Conservation (phyloP, 2,113 vertebrate genomes). For the Carettochelys insculpta region DNA sequence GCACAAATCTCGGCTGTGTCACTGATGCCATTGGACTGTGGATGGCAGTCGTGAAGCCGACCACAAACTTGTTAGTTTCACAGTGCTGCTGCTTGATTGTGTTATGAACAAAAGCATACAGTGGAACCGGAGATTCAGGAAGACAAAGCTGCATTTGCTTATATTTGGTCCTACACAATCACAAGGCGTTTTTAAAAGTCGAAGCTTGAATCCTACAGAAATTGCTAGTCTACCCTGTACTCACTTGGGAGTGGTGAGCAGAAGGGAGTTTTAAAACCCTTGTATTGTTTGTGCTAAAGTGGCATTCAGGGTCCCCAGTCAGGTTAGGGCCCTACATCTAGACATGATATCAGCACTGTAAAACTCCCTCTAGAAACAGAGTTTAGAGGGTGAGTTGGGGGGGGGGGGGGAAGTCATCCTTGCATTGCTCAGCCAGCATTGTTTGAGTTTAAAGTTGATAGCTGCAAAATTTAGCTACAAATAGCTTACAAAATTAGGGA, state of each 20-base stretch:
- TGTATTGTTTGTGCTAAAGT: not conserved
- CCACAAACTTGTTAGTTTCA: not conserved
- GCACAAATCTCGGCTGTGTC: not conserved
- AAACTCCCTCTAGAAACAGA: accelerated
- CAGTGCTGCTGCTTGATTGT: not conserved
- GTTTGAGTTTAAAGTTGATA: accelerated
- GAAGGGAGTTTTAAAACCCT: not conserved
- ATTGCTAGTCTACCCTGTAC: not conserved
- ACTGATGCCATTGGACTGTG: not conserved
- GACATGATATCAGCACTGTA: not conserved
- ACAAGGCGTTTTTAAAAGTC: not conserved
- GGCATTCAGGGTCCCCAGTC: not conserved
- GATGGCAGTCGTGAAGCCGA: not conserved
- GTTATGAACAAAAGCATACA: not conserved
- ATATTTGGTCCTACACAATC: not conserved
- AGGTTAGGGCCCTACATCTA: not conserved
- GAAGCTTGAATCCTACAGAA: not conserved
- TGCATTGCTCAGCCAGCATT: not conserved
- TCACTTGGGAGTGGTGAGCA: not conserved
- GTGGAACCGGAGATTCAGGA: not conserved
- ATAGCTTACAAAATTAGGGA: not conserved
- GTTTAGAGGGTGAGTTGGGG: accelerated
- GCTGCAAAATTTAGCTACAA: accelerated
- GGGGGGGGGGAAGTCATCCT: not conserved
- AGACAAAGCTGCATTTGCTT: not conserved